Evolutionary conservation across 1,140 invertebrate genomes (phyloP), one percentile per base, ranked within the genome.

Genomic region (Ephestia elutella): DNA sequence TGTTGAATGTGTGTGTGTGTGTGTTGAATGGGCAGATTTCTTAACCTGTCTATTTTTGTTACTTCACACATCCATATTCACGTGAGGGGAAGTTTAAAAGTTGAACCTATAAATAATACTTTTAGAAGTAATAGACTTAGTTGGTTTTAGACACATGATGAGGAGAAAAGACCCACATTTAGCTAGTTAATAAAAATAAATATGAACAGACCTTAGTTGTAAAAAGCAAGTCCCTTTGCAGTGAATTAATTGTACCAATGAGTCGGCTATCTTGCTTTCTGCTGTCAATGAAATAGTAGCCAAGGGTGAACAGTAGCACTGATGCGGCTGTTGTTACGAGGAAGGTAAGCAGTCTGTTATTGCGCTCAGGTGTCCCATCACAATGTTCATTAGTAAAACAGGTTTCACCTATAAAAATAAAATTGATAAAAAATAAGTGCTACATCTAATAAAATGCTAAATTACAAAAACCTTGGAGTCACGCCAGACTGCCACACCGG

Each of bases 221-320:
- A 68, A 86, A 90, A 57, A 90, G 72, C 56, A 90, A 74, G 62
- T 90, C 87, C 28, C 87, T 78, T 59, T 90, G 89, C 11, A 90
- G 63, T 56, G 84, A 81, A 73, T 90, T 89, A 28, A 90, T 87
- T 63, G 80, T 88, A 13, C 78, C 86, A 63, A 90, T 82, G 25
- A 89, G 73, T 64, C 80, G 77, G 57, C 87, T 78, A 62, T 90
- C 94, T 68, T 92, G 90, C 71, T 92, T 91, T 69, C 89, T 92
- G 75, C 93, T 94, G 82, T 94, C 94, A 65, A 94, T 92, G 65
- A 92, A 93, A 80, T 94, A 94, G 82, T 94, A 94, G 19, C 93
- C 93, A 56, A 95, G 90, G n/a, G 92, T 91, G 71, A 95, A 95
- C 57, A 94, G 77, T 13, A 95, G 78, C 8, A 93, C 91, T 4